A percentile compares a stretch with the other conserved stretches of the same genome.
These are phyloP conservation scores for Sinocyclocheilus rhinocerous DNA, from an alignment of 2,113 vertebrate species.

Conservation along the genomic window DNA sequence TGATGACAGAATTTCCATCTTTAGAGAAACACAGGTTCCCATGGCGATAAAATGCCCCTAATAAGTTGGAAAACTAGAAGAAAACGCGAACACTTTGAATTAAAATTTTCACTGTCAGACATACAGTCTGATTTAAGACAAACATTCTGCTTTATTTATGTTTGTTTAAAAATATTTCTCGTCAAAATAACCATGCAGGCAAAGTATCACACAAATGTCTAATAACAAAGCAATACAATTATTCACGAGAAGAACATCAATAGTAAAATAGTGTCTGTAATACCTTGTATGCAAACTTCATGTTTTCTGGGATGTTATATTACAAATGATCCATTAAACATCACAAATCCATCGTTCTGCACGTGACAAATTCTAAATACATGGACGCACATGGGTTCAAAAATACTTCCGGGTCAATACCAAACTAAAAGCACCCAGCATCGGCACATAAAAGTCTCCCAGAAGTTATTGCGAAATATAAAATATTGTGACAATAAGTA, in stretches of 20 bases:
- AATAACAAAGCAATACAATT: background rate
- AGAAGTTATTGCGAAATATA: background rate
- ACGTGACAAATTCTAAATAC: background rate
- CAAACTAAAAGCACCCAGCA: constrained; percentile 7
- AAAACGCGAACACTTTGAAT: background rate
- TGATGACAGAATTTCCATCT: constrained; percentile 88
- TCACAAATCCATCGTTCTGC: background rate
- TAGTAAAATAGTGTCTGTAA: constrained; percentile 39
- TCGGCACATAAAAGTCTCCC: background rate
- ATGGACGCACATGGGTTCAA: background rate
- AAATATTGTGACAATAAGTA: background rate
- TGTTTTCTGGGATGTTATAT: constrained; percentile 49
- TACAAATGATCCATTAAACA: constrained; percentile 20
- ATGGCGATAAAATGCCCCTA: constrained; percentile 90
- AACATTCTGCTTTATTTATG: background rate
- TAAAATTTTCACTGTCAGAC: background rate
- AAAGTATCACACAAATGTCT: background rate
- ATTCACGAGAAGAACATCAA: background rate
- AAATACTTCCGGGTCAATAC: constrained; percentile 41
- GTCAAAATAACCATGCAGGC: background rate
- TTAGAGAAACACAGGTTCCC: constrained; percentile 89
- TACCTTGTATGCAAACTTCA: constrained; percentile 81
- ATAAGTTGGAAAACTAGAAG: constrained; percentile 88
- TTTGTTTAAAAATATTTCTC: background rate
- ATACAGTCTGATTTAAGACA: background rate